phyloP scores from a whole-genome alignment of 1,140 invertebrate genomes.

The Gryllus bimaculatus region DNA sequence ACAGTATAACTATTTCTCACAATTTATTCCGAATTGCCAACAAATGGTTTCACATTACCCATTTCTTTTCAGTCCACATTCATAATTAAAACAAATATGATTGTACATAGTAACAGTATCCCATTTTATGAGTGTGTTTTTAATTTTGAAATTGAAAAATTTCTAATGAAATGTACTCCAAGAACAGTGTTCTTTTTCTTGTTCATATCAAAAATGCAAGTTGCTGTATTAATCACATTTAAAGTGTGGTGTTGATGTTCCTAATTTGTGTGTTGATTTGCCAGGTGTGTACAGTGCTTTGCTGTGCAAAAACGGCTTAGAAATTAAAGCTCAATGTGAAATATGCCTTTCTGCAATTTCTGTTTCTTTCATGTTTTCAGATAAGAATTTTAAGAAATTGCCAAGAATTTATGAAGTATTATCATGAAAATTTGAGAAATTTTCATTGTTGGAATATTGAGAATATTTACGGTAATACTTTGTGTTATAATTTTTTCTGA shows the following conservation, averaged over 20 bases:
- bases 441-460: no score
- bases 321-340: not conserved
- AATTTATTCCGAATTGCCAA: no score
- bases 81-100: not conserved
- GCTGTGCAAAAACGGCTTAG: not conserved
- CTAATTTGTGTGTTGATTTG: slow-evolving; percentile 5
- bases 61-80: no score
- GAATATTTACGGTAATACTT: no score
- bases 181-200: not conserved
- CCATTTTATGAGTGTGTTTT: not conserved
- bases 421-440: no score
- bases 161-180: not conserved
- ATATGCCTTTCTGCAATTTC: not conserved
- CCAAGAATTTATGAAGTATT: no score
- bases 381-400: not conserved
- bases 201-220: not conserved
- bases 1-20: no score
- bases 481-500: no score
- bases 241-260: not conserved
- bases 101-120: slow-evolving; percentile 2
- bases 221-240: not conserved
- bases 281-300: not conserved
- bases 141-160: not conserved
- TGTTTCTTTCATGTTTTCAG: not conserved
- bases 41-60: no score